Conservation (phyloP, 2,113 vertebrate species). For the Leuciscus idus region DNA sequence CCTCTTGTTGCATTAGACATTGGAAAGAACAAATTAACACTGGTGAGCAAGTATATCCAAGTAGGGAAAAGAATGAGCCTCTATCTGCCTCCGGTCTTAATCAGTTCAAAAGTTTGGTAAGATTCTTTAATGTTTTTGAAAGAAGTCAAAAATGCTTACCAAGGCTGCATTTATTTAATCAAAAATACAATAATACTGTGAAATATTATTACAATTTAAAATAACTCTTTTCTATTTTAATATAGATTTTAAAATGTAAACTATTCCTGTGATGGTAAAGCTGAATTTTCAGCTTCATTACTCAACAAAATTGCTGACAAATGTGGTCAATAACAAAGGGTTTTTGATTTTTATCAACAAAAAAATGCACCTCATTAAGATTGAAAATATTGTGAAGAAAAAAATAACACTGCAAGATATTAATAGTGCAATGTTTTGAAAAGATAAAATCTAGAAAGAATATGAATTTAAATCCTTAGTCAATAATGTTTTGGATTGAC, state of each 20-base stretch:
- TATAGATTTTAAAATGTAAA: too few relatives aligned
- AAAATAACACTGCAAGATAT: neutral
- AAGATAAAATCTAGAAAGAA: neutral
- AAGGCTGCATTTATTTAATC: neutral
- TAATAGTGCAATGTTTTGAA: neutral
- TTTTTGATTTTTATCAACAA: neutral
- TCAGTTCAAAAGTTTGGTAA: neutral
- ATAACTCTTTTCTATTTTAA: neutral
- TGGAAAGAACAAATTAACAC: constrained; percentile 48
- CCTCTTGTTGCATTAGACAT: constrained; percentile 61
- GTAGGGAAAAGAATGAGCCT: constrained; percentile 17
- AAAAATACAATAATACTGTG: neutral
- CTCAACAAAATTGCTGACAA: neutral
- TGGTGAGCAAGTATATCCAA: constrained; percentile 9
- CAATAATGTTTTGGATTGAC: neutral
- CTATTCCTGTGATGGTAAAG: neutral
- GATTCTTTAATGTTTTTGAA: too few relatives aligned
- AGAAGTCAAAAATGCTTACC: neutral
- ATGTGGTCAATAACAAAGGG: neutral
- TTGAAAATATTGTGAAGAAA: neutral
- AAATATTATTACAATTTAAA: neutral
- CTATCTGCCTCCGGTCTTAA: constrained; percentile 21
- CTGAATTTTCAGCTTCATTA: neutral
- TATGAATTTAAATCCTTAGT: neutral
- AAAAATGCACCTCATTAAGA: neutral